Conservation (phyloP, 2,113 vertebrate species). For the Tetrao urogallus region DNA sequence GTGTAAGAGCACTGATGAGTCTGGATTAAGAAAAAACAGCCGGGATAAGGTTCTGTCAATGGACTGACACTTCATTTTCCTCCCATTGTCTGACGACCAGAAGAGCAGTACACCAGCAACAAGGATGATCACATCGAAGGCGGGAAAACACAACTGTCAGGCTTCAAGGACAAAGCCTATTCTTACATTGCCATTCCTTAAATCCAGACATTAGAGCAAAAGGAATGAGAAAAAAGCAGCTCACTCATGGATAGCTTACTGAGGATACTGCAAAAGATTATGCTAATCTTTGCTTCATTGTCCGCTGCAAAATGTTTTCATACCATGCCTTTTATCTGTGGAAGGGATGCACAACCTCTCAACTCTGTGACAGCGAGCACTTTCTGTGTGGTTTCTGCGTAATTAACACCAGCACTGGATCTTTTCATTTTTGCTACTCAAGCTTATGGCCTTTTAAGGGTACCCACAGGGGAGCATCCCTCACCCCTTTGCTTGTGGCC, state of each 20-base stretch:
- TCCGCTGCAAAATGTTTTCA: conserved; percentile 99
- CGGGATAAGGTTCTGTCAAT: conserved; percentile 88
- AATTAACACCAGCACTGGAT: conserved; percentile 99
- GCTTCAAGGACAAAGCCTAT: conserved; percentile 90
- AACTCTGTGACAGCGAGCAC: conserved; percentile 96
- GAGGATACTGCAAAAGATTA: conserved; percentile 99
- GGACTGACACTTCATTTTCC: conserved; percentile 87
- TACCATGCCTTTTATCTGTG: conserved; percentile 99
- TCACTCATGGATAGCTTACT: conserved; percentile 97
- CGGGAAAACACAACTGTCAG: conserved; percentile 95
- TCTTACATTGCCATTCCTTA: conserved; percentile 89
- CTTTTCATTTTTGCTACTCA: conserved; percentile 98
- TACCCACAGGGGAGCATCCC: conserved; percentile 94
- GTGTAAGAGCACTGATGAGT: conserved; percentile 59
- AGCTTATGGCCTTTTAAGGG: conserved; percentile 99
- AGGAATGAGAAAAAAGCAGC: conserved; percentile 85
- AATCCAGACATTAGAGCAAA: conserved; percentile 88
- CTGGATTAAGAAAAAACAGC: conserved; percentile 87
- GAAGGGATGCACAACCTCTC: conserved; percentile 99
- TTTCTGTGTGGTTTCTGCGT: conserved; percentile 99
- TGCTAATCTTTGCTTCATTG: conserved; percentile 98
- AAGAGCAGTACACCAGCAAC: conserved; percentile 86
- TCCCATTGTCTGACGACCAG: conserved; percentile 87
- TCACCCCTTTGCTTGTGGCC: conserved; percentile 89
- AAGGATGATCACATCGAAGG: conserved; percentile 95